Percentiles rank a stretch among this genome's conserved stretches.
Conservation (phyloP, 2,797 vertebrate species). For the Phalloptychus januarius region DNA sequence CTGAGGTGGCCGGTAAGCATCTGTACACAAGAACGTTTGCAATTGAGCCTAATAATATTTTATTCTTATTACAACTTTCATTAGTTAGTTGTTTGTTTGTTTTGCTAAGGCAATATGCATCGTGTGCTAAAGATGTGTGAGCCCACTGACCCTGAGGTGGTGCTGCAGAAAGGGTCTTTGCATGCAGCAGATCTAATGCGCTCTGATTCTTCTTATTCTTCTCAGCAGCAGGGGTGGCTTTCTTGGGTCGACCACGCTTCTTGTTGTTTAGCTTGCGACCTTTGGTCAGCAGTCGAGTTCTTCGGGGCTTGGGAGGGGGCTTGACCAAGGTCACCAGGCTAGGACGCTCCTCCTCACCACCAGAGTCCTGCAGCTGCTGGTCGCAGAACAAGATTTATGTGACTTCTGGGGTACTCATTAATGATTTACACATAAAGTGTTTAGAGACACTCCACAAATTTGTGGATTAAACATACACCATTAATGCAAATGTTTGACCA, state of each 20-base stretch:
- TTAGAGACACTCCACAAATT: not conserved
- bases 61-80: not conserved
- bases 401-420: not conserved
- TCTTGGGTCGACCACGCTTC: constrained; percentile 96
- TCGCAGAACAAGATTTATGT: constrained; percentile 3
- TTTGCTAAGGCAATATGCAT: not conserved
- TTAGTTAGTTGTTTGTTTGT: not conserved
- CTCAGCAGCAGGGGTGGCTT: constrained; percentile 84
- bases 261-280: constrained; percentile 92
- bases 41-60: not conserved
- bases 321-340: constrained; percentile 83
- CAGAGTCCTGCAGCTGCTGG: constrained; percentile 85
- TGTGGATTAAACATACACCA: not conserved
- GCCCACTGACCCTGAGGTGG: constrained; percentile 90
- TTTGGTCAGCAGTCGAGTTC: constrained; percentile 89
- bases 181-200: constrained; percentile 91
- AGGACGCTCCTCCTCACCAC: constrained; percentile 89
- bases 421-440: not conserved
- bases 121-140: not conserved
- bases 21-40: constrained; percentile 67
- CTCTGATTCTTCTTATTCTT: constrained; percentile 93
- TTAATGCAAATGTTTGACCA: not conserved
- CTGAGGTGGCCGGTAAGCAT: constrained; percentile 93
- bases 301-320: constrained; percentile 88
- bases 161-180: constrained; percentile 89